phyloP scores from a whole-genome alignment of 2,113 vertebrate genomes.

The Aramus guarauna region DNA sequence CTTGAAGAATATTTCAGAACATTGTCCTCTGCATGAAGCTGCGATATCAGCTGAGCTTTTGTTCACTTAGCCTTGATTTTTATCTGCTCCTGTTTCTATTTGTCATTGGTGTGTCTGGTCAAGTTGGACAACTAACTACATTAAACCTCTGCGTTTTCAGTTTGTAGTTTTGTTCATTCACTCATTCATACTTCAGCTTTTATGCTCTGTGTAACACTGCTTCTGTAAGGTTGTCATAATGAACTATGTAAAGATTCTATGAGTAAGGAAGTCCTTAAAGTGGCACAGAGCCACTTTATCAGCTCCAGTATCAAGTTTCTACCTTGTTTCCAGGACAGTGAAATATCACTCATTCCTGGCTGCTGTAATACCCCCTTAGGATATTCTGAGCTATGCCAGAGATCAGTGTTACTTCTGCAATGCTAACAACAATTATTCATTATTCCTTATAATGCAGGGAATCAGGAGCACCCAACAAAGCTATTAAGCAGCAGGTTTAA shows the following conservation, averaged over 20 bases:
- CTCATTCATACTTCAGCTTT: neutral
- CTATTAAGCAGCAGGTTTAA: conserved; percentile 31
- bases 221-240: neutral
- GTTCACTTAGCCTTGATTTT: neutral
- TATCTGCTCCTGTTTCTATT: neutral
- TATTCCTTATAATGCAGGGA: neutral
- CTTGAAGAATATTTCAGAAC: neutral
- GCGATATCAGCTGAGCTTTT: neutral
- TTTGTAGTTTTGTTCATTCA: neutral
- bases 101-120: neutral
- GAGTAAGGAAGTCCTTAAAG: neutral
- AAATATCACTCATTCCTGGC: neutral
- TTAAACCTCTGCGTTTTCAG: neutral
- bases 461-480: neutral
- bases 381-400: neutral
- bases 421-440: conserved; percentile 10
- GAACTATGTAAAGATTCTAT: neutral
- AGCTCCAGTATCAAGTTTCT: neutral
- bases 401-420: neutral
- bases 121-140: neutral
- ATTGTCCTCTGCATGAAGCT: neutral
- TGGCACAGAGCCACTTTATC: neutral
- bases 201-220: neutral
- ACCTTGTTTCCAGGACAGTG: neutral
- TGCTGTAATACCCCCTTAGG: neutral